Base-by-base conservation (phyloP, 2,797 vertebrate genomes). In the Sorex maritimensis region DNA sequence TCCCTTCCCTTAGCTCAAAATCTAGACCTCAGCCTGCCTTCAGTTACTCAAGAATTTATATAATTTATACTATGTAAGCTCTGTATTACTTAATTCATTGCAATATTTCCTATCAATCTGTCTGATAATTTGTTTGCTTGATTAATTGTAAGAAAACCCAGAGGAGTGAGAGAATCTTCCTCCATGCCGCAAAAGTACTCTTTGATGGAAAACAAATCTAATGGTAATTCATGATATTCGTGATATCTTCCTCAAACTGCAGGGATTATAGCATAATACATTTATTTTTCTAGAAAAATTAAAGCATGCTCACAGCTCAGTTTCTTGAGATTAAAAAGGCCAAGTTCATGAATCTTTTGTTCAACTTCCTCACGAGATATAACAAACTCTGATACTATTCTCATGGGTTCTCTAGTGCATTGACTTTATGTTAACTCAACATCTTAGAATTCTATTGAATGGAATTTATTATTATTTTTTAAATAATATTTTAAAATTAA, bases 171-270 rank as follows among this genome's bases (percentile, higher is more conserved):
- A 23, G 4, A 24, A 73, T 23, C 41, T 41, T 73, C 19, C 34
- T 72, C 15, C 67, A 69, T 72, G 28, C 8, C 21, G 4, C 7
- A n/a, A 73, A 44, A 6, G 21, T 81, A 24, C 63, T 46, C 69
- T 72, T 88, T 73, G 71, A 26, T 82, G 46, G 63, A n/a, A 86
- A 90, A 78, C n/a, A 3, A 89, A 9, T 81, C 30, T 81, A 7
- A 65, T 67, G 28, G 24, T 84, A 63, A 78, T 8, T 71, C 2
- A 9, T 26, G 15, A 41, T 80, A 46, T 63, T 55, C 52, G 17
- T 55, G 52, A 61, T 61, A 61, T 61, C 58, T 30, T 80, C 17
- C 61, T 72, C 30, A 23, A 89, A 88, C 21, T 61, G 19, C 19
- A 21, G 15, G 15, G 58, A 6, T 61, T 19, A 6, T 21, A 61